A percentile compares a stretch with the other conserved stretches of the same genome.
Conservation (phyloP, 2,797 vertebrate species). For the Sebastes matsubarae region DNA sequence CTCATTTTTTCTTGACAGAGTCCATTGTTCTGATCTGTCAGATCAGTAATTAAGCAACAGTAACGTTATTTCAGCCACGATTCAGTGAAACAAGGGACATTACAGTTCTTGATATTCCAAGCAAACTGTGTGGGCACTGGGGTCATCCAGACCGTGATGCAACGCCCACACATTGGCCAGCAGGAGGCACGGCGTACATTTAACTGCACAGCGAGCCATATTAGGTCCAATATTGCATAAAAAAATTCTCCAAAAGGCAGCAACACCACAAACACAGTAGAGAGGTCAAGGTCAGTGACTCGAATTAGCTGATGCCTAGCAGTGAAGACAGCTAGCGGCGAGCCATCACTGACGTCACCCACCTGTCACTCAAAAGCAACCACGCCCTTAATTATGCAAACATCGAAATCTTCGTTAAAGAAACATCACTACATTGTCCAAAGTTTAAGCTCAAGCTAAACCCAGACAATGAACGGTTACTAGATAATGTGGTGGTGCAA, state of each 20-base stretch:
- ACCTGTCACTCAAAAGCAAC: neutral
- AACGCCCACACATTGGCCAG: neutral
- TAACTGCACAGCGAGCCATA: neutral
- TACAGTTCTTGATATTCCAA: neutral
- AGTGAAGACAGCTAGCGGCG: neutral
- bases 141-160: neutral
- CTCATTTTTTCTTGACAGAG: no score
- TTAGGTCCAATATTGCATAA: neutral
- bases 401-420: neutral
- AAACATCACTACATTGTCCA: neutral
- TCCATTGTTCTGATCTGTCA: neutral
- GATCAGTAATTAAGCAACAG: neutral
- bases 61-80: neutral
- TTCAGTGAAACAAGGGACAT: neutral
- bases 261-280: neutral
- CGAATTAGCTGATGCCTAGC: neutral
- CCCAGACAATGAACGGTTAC: neutral
- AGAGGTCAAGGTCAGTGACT: neutral
- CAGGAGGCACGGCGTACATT: neutral
- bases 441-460: neutral
- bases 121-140: neutral
- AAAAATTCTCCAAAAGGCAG: neutral
- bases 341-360: neutral
- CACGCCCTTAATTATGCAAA: neutral
- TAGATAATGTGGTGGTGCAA: neutral